Conservation (phyloP, 1,140 invertebrate species). For the Phthorimaea operculella region DNA sequence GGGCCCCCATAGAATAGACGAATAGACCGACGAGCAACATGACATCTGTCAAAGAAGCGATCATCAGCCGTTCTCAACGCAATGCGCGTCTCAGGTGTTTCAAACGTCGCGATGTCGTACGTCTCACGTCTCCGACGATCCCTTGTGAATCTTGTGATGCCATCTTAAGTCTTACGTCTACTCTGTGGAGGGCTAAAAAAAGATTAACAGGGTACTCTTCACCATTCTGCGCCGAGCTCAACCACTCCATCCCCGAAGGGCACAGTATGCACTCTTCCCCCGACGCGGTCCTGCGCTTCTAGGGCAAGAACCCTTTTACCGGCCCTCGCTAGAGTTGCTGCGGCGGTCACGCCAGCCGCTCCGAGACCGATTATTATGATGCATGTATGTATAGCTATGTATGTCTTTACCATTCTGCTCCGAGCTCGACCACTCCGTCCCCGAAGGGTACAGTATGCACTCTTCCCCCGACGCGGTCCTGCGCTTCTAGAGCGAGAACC, state of each 20-base stretch:
- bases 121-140: no score
- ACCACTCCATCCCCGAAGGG: slow-evolving; percentile 43
- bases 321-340: slow-evolving; percentile 30
- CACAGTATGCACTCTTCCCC: slow-evolving; percentile 63
- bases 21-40: no score
- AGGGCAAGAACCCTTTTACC: slow-evolving; percentile 67
- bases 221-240: slow-evolving; percentile 29
- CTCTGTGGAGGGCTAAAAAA: no score
- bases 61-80: no score
- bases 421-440: slow-evolving; percentile 21
- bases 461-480: slow-evolving; percentile 68
- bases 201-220: no score
- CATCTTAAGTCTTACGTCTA: no score
- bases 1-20: no score
- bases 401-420: slow-evolving; percentile 31
- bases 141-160: no score
- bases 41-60: no score
- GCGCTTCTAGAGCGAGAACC: slow-evolving; percentile 70
- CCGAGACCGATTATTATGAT: background rate
- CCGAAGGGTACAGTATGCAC: slow-evolving; percentile 60
- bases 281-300: slow-evolving; percentile 69
- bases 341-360: slow-evolving; percentile 7
- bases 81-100: no score
- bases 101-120: no score
- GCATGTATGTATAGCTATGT: no score